Evolutionary conservation across 2,113 vertebrate genomes (phyloP), one percentile per base, ranked within the genome.

Genomic region (Colaptes auratus): DNA sequence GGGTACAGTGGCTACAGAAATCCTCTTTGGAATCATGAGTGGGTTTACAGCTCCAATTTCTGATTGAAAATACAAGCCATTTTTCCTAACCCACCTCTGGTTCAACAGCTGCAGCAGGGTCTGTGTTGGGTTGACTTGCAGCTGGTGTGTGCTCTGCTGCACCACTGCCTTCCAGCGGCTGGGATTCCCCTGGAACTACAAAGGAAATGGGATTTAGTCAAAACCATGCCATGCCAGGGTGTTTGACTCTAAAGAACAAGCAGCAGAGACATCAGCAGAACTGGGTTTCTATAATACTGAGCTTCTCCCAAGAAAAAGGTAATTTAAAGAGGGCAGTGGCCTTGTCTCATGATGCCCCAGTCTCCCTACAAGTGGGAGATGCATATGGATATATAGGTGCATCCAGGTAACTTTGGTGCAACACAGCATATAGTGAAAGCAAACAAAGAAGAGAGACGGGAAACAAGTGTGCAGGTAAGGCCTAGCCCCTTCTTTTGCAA

Each of bases 171-270:
- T 99, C 98, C 39, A 97, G 7, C 5, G 98, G 97, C 42, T 98
- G 98, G 20, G 97, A 96, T 35, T 98, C 98, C 31, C 98, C 98
- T 64, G 98, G 96, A 66, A 98, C 98, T 99, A 82, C 20, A 91
- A 25, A 79, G 33, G 31, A 73, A 87, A 63, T 1, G 12, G 58
- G 17, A 63, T 73, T 84, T 53, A 86, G 33, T 15, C 69, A 78
- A 82, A 64, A 12, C 50, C 42, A 66, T 50, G 50, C 7, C 30
- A 30, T 1, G 87, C 5, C 52, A 64, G 17, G 3, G 21, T 0
- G 4, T 8, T 30, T 16, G 23, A 61, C 14, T 86, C 63, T 63
- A 84, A 18, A 86, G 42, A 53, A n/a, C 1, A n/a, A 80, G 42
- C 28, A 74, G 56, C 24, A 56, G 53, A 17, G 52, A 33, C 46